phyloP scores from a whole-genome alignment of 2,888 invertebrate genomes.

The Zhuqinia jingwanae region DNA sequence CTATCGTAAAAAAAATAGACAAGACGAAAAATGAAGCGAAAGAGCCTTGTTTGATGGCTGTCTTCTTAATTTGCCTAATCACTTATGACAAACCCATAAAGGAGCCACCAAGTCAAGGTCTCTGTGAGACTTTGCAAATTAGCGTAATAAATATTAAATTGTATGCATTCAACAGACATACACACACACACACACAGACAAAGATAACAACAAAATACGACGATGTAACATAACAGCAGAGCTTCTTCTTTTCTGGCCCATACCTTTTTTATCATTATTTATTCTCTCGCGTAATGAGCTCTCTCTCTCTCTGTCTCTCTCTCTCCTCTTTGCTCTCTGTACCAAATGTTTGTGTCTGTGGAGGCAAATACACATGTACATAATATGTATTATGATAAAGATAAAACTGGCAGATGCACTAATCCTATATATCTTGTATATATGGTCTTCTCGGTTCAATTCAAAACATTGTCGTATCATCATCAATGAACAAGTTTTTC shows the following conservation, averaged over 20 bases:
- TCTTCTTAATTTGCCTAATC: constrained; percentile 53
- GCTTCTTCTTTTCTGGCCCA: neutral
- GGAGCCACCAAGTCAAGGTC: constrained; percentile 67
- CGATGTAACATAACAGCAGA: neutral
- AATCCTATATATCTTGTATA: neutral
- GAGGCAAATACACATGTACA: no score
- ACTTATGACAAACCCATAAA: constrained; percentile 50
- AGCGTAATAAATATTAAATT: constrained; percentile 39
- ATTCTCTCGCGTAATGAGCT: no score
- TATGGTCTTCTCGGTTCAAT: neutral
- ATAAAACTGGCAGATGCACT: constrained; percentile 26
- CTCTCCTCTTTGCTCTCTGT: neutral
- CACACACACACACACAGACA: no score
- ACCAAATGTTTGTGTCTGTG: neutral
- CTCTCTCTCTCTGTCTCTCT: neutral
- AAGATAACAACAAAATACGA: neutral
- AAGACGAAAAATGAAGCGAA: constrained; percentile 33
- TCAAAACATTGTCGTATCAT: constrained; percentile 22
- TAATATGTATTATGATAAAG: constrained; percentile 11
- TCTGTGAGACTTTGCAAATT: constrained; percentile 53
- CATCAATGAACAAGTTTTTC: constrained; percentile 24
- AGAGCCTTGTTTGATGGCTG: constrained; percentile 40
- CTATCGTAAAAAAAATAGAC: constrained; percentile 4
- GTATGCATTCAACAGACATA: neutral
- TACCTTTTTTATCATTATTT: constrained; percentile 16